Evolutionary conservation across 2,888 invertebrate species (phyloP), one percentile per base, ranked within the genome.

Genomic region (Zootermopsis nevadensis): DNA sequence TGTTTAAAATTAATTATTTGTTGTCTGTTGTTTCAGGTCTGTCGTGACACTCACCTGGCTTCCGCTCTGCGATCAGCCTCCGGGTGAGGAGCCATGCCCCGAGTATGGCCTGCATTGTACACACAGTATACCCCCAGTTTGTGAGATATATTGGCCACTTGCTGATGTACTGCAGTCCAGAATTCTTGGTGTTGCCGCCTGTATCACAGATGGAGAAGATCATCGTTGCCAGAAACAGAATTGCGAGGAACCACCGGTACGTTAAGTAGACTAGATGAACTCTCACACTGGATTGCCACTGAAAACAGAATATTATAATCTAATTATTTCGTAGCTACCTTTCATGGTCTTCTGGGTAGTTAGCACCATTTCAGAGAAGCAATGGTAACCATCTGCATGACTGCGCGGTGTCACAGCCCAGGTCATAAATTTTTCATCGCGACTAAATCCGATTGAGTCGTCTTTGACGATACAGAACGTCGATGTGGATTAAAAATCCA

Each of bases 141-240:
- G 95, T 95, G 86, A 95, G 91, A 88, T 94, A 95, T 85, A 94
- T 94, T 83, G 93, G 91, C 94, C 94, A 95, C 87, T 93, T 94
- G 85, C 77, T 42, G 15, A 79, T 79, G 35, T 84, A 83, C n/a
- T 88, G 85, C 27, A 85, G 83, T 8, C 84, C 83, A 88, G 7
- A 89, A 74, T 8, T 87, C 87, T 93, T 93, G 42, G 84, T 85
- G 38, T 84, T 85, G 55, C 89, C 89, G 4, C 89, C 89, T 30
- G 77, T 30, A 48, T 89, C 89, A 55, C 89, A 87, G n/a, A 89
- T 12, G 3, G 90, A 89, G 80, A 87, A 89, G 19, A 91, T 87
- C 86, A 92, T 90, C 7, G 89, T 85, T 33, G 84, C 82, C 7
- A 86, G 10, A 84, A 93, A 89, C 77, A 91, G 89, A 42, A 92